Conservation (phyloP, 2,888 invertebrate genomes). For the Melanostoma mellinum region DNA sequence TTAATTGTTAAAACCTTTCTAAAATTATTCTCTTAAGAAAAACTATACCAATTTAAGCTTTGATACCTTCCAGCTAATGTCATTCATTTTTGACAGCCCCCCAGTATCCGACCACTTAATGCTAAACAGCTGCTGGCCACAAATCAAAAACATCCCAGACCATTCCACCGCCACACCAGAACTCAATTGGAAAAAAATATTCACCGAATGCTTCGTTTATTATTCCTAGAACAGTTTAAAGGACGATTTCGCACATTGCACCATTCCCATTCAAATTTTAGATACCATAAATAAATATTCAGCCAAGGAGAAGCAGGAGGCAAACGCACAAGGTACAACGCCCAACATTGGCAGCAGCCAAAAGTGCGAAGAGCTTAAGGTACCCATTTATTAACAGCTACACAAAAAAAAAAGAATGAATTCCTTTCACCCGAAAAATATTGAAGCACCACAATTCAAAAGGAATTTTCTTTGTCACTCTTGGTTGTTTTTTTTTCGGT, state of each 20-base stretch:
- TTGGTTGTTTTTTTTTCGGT: background rate
- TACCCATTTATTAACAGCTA: background rate
- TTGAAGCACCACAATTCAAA: conserved; percentile 55
- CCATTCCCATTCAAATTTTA: background rate
- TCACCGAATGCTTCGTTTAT: conserved; percentile 46
- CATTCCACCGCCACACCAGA: conserved; percentile 18
- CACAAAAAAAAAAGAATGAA: background rate
- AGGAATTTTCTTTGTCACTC: conserved; percentile 18
- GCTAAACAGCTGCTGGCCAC: background rate
- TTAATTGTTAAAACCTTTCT: too few relatives aligned
- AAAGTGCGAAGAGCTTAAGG: conserved; percentile 39
- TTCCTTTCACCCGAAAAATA: background rate
- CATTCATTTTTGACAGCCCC: too few relatives aligned
- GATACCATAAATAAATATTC: conserved; percentile 48
- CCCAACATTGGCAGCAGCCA: conserved; percentile 38
- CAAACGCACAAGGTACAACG: conserved; percentile 18
- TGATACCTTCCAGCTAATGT: too few relatives aligned
- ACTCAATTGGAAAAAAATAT: conserved; percentile 36
- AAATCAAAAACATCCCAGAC: background rate
- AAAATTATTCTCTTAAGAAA: too few relatives aligned
- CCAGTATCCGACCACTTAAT: background rate
- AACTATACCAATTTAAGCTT: too few relatives aligned
- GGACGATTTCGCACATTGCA: conserved; percentile 21
- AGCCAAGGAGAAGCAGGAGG: conserved; percentile 17
- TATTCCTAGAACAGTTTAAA: conserved; percentile 26